Conservation (phyloP, 1,140 invertebrate genomes). For the Penaeus chinensis region DNA sequence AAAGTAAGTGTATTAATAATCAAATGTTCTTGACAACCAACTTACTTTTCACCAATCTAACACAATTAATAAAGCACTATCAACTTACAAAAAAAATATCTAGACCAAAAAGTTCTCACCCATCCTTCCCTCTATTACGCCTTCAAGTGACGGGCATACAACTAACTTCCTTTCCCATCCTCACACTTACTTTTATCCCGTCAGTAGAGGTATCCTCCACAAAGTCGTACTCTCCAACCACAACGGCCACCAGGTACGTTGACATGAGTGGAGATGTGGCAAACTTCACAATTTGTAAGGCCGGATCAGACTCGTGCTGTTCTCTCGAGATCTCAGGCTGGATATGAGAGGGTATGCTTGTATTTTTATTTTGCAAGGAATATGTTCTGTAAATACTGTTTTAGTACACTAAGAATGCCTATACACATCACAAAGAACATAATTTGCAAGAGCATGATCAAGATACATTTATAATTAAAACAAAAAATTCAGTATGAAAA, state of each 20-base stretch:
- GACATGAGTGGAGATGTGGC: conserved; percentile 94
- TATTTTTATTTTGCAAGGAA: background rate
- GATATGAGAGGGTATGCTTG: conserved; percentile 47
- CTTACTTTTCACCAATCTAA: too few species aligned
- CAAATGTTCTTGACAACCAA: too few species aligned
- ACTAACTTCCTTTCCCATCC: background rate
- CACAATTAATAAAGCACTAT: too few species aligned
- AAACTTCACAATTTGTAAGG: conserved; percentile 79
- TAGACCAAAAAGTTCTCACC: too few species aligned
- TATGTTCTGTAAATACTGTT: background rate
- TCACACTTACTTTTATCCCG: conserved; percentile 73
- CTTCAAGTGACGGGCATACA: too few species aligned
- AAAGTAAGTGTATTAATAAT: too few species aligned
- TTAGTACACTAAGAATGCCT: too few species aligned
- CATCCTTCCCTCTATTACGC: too few species aligned
- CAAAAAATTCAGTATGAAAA: background rate
- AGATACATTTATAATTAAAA: background rate
- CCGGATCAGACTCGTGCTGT: conserved; percentile 68
- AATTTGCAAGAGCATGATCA: background rate
- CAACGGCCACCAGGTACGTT: conserved; percentile 92
- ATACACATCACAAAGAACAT: background rate
- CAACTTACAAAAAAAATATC: too few species aligned
- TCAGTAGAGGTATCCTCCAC: conserved; percentile 84
- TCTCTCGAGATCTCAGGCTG: conserved; percentile 77
- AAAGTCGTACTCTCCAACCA: conserved; percentile 95